Evolutionary conservation across 2,888 invertebrate genomes (phyloP).

Genomic region (Brenthis daphne): DNA sequence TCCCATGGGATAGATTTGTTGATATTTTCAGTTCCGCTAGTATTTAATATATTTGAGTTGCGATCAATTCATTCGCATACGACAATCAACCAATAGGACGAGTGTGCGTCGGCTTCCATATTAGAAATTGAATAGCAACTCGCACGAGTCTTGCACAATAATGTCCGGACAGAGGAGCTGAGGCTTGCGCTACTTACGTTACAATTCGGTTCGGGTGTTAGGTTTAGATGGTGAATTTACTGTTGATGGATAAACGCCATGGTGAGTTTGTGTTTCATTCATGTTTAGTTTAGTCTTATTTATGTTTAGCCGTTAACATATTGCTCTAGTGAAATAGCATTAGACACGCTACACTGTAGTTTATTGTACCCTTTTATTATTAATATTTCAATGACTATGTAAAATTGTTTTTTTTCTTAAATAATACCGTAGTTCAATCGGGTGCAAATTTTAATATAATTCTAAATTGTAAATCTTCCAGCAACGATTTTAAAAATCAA

Average conservation of each 20-base stretch:
- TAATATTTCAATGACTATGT: too few relatives aligned
- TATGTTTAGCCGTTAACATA: background rate
- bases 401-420: too few relatives aligned
- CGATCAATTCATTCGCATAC: conserved; percentile 58
- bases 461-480: too few relatives aligned
- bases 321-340: background rate
- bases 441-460: too few relatives aligned
- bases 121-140: conserved; percentile 78
- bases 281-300: background rate
- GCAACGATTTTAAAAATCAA: too few relatives aligned
- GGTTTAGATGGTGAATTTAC: conserved; percentile 44
- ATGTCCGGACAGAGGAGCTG: conserved; percentile 61
- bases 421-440: too few relatives aligned
- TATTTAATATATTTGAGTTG: conserved; percentile 49
- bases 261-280: conserved; percentile 39
- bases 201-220: conserved; percentile 47
- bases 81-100: conserved; percentile 63
- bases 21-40: too few relatives aligned
- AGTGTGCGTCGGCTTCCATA: conserved; percentile 72
- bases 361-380: too few relatives aligned
- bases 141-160: conserved; percentile 75
- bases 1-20: too few relatives aligned
- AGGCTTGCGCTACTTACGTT: conserved; percentile 47
- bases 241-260: conserved; percentile 47
- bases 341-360: background rate